phyloP scores from a whole-genome alignment of 1,140 invertebrate species.

The Sitobion miscanthi region DNA sequence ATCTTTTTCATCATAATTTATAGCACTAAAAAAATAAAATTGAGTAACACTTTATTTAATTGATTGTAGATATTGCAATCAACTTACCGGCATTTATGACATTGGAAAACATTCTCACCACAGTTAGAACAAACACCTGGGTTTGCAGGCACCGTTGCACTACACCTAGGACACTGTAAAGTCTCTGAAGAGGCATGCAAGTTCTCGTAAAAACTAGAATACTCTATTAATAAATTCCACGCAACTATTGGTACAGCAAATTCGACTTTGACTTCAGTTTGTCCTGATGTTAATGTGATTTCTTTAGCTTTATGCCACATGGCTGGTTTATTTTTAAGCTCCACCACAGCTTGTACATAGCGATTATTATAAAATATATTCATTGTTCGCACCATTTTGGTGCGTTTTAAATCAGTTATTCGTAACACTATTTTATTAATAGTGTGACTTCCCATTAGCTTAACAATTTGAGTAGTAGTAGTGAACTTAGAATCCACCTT shows the following conservation, averaged over 20 bases:
- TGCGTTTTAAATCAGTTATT: constrained; percentile 93
- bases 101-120: constrained; percentile 98
- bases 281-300: constrained; percentile 84
- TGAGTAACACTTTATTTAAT: background rate
- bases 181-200: constrained; percentile 84
- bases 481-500: constrained; percentile 97
- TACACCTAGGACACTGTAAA: constrained; percentile 94
- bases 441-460: constrained; percentile 91
- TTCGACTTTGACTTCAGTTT: constrained; percentile 95
- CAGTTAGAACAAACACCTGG: constrained; percentile 97
- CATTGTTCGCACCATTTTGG: constrained; percentile 96
- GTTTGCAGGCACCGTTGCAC: constrained; percentile 93
- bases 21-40: constrained; percentile 70
- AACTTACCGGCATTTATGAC: constrained; percentile 88
- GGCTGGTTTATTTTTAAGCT: constrained; percentile 94
- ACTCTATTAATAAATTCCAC: constrained; percentile 99
- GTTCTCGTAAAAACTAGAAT: constrained; percentile 96
- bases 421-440: constrained; percentile 93
- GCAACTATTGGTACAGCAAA: constrained; percentile 96
- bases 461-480: constrained; percentile 96
- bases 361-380: constrained; percentile 98
- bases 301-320: constrained; percentile 97
- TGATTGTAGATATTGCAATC: background rate
- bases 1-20: constrained; percentile 99
- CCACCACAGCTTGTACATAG: constrained; percentile 93